Percentiles rank a stretch among this genome's conserved stretches.
These are phyloP conservation scores for Muntiacus muntjak DNA, from an alignment of 2,113 vertebrate genomes.

Conservation along the genomic window DNA sequence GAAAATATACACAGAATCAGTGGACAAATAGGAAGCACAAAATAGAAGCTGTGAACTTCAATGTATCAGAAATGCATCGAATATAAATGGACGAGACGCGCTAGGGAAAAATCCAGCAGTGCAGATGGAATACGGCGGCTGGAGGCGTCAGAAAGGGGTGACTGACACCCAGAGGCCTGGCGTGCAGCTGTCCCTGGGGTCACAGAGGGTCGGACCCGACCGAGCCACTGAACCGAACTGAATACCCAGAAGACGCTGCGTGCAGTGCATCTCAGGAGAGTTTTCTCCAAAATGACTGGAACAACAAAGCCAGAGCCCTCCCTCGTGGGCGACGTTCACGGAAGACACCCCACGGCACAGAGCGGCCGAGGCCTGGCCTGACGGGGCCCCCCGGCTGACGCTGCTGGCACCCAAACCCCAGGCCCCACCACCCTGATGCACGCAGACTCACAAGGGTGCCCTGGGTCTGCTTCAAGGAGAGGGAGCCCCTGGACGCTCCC, in stretches of 20 bases:
- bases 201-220: not conserved
- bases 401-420: not conserved
- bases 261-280: rapidly evolving
- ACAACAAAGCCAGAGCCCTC: not conserved
- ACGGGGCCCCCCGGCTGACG: rapidly evolving
- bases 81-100: rapidly evolving
- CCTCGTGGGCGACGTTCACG: rapidly evolving
- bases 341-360: rapidly evolving
- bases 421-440: rapidly evolving
- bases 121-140: rapidly evolving
- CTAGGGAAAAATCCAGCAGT: not conserved
- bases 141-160: rapidly evolving
- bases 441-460: rapidly evolving
- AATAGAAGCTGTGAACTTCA: not conserved
- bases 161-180: rapidly evolving
- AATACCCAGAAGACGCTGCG: not conserved
- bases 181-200: rapidly evolving
- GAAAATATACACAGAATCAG: not conserved
- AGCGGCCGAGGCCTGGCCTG: rapidly evolving
- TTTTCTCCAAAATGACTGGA: not conserved
- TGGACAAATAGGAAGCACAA: rapidly evolving
- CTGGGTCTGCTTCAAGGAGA: not conserved
- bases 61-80: rapidly evolving
- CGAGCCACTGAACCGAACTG: not conserved
- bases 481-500: rapidly evolving